Conservation (phyloP, 2,888 invertebrate genomes). For the Lithophane socia region DNA sequence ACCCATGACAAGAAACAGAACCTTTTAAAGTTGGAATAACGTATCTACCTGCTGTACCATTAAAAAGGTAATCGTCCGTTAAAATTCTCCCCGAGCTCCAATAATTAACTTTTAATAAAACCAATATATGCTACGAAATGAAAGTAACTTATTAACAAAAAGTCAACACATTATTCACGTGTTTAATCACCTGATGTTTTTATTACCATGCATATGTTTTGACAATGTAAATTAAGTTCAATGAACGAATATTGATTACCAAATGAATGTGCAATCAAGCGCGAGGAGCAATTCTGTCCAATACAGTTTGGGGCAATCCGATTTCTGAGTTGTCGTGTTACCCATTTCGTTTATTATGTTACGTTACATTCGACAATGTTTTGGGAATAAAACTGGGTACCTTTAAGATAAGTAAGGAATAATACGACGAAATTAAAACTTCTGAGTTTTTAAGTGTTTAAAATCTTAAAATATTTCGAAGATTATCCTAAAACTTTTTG, state of each 20-base stretch:
- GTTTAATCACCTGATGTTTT: constrained; percentile 53
- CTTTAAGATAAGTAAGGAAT: not conserved
- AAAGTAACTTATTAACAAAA: constrained; percentile 54
- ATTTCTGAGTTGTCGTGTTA: constrained; percentile 48
- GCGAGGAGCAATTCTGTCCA: constrained; percentile 73
- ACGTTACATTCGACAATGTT: not conserved
- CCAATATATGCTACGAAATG: constrained; percentile 44
- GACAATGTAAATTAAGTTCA: constrained; percentile 72
- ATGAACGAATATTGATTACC: constrained; percentile 76
- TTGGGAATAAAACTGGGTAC: not conserved
- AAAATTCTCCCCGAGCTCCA: constrained; percentile 14
- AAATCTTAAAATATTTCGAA: not conserved
- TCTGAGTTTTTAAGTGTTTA: not conserved
- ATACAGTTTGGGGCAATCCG: constrained; percentile 68
- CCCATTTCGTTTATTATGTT: constrained; percentile 1
- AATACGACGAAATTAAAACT: not conserved
- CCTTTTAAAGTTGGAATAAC: not conserved
- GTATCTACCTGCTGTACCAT: not conserved
- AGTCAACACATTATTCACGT: constrained; percentile 53
- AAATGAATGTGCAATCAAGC: constrained; percentile 81
- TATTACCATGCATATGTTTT: constrained; percentile 65
- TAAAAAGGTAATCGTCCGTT: not conserved
- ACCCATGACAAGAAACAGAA: not conserved
- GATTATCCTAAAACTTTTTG: too few species aligned
- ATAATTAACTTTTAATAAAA: constrained; percentile 44